phyloP scores from a whole-genome alignment of 2,797 vertebrate species.

The Myripristis jacobus region DNA sequence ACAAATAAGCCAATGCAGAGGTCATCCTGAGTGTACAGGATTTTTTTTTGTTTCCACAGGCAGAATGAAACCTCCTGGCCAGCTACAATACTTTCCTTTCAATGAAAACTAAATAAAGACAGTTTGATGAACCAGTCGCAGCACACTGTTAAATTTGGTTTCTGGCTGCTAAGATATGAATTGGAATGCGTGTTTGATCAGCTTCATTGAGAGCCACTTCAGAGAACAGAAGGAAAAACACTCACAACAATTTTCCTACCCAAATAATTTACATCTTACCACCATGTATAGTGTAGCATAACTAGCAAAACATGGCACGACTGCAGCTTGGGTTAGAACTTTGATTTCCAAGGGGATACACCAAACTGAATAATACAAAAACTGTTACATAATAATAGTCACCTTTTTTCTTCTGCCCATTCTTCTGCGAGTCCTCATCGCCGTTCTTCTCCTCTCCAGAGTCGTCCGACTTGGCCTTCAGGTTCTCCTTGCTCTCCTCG shows the following conservation, averaged over 20 bases:
- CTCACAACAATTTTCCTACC: too few species aligned
- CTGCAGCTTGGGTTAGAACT: too few species aligned
- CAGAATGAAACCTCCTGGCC: too few species aligned
- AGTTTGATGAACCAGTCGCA: not conserved
- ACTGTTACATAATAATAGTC: not conserved
- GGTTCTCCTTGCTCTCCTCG: conserved; percentile 96
- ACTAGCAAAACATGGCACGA: too few species aligned
- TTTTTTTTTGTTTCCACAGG: too few species aligned
- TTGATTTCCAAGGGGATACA: too few species aligned
- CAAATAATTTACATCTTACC: too few species aligned
- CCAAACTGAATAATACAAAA: too few species aligned
- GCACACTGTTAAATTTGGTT: not conserved
- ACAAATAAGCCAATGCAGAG: too few species aligned
- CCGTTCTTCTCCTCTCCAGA: conserved; percentile 97
- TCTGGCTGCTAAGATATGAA: not conserved
- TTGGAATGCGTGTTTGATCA: not conserved
- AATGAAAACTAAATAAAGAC: not conserved
- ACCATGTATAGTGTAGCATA: too few species aligned
- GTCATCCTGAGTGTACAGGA: too few species aligned
- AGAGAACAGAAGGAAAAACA: too few species aligned
- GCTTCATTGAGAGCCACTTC: not conserved
- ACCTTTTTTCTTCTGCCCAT: conserved; percentile 96
- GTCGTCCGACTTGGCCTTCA: conserved; percentile 95
- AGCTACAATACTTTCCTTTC: not conserved
- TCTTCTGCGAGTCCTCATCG: conserved; percentile 93